phyloP scores from a whole-genome alignment of 2,888 invertebrate species.

The Rhimphoctona megacephalus region DNA sequence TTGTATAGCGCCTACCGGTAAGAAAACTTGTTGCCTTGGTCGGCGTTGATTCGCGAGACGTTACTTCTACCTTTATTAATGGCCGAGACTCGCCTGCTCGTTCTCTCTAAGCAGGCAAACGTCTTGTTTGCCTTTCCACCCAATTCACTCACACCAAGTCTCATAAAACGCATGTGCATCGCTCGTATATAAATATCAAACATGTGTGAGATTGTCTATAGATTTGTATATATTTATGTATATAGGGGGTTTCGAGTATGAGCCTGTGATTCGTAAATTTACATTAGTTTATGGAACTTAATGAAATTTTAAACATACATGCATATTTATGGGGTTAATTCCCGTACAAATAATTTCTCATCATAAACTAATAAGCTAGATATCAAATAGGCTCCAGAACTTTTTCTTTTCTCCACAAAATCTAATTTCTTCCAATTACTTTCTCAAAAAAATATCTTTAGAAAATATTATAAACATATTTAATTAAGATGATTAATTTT shows the following conservation, averaged over 20 bases:
- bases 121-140: constrained; percentile 76
- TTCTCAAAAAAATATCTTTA: not conserved
- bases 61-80: constrained; percentile 73
- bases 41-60: constrained; percentile 65
- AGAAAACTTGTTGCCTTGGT: constrained; percentile 47
- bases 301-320: not conserved
- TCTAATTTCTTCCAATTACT: not conserved
- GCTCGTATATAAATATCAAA: constrained; percentile 21
- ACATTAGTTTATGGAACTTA: not conserved
- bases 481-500: not conserved
- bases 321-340: not conserved
- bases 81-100: constrained; percentile 69
- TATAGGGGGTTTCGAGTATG: constrained; percentile 13
- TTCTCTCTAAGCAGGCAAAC: constrained; percentile 70
- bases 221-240: constrained; percentile 45
- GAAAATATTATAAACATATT: not conserved
- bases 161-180: constrained; percentile 43
- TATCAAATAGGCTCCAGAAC: not conserved
- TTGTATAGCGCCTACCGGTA: constrained; percentile 29
- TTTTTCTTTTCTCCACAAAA: not conserved
- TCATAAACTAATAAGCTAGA: not conserved
- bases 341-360: not conserved
- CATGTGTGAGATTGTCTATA: constrained; percentile 44
- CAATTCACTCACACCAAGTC: constrained; percentile 72
- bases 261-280: not conserved